A percentile compares a stretch with the other conserved stretches of the same genome.
Conservation (phyloP, 2,888 invertebrate species). For the Chymomyza amoena region DNA sequence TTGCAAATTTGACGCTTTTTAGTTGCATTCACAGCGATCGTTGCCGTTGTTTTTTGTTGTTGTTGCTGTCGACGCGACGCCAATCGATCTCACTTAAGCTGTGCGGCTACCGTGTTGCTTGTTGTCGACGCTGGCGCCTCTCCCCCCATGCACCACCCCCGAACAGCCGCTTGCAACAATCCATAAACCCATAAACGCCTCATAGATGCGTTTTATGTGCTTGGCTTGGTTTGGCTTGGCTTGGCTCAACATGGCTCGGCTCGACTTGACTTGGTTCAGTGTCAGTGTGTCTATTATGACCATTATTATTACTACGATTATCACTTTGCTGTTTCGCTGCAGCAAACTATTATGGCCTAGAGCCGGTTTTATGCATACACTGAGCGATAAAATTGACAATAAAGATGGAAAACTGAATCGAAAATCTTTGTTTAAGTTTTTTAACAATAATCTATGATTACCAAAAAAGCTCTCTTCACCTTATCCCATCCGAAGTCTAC, state of each 20-base stretch:
- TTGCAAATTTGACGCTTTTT: conserved; percentile 52
- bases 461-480: no score
- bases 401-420: not conserved
- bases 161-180: conserved; percentile 1
- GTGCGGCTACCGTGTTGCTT: conserved; percentile 57
- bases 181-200: not conserved
- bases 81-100: conserved; percentile 60
- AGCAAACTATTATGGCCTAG: conserved; percentile 40
- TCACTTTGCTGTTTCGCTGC: conserved; percentile 29
- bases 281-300: conserved; percentile 75
- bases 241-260: conserved; percentile 15
- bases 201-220: conserved; percentile 4
- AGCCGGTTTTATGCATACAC: conserved; percentile 5
- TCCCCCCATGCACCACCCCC: conserved; percentile 25
- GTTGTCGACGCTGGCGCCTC: conserved; percentile 7
- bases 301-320: conserved; percentile 67
- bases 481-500: no score
- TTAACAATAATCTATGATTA: no score
- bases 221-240: conserved; percentile 17
- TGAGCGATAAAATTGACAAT: not conserved
- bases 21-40: conserved; percentile 19
- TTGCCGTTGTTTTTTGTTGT: conserved; percentile 22
- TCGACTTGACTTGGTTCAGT: conserved; percentile 63
- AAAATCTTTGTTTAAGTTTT: conserved; percentile 2
- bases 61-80: conserved; percentile 44